Evolutionary conservation across 1,140 invertebrate species (phyloP), one percentile per base, ranked within the genome.

Genomic region (Acromyrmex heyeri): DNA sequence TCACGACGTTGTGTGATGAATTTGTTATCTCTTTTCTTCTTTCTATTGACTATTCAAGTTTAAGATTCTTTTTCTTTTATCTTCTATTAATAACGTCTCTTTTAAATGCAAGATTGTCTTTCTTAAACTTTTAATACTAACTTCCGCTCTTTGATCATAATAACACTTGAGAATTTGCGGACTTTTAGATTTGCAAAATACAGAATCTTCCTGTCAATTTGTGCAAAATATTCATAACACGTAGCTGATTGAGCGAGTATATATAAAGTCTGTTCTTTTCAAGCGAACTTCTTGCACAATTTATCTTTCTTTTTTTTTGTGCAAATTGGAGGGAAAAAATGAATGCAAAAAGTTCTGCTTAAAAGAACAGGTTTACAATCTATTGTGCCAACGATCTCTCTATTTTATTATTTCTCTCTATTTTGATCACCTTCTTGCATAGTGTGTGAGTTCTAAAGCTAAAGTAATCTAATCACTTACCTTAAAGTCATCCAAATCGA

Each of bases 401-500:
- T 30, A 30, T 30, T 30, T 30, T 30, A 30, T 30, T 30, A 30
- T 30, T 30, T 38, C 34, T 21, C 16, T 64, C 62, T 14, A n/a
- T 27, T 24, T 34, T 27, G 57, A 62, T 77, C 5, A 16, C 7
- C 6, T 30, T 57, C 16, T 57, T n/a, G 21, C 14, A 4, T 16
- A 50, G 0, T 16, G 8, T 3, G 14, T 3, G 14, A 50, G 4
- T 4, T 50, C 48, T 50, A 50, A 50, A 50, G 48, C 3, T 50
- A 50, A 50, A 50, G 48, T 16, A 50, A 50, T 50, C 14, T 50
- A 50, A 50, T 75, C 50, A 64, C 86, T 62, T 95, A 96, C 96
- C 94, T 96, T 96, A 77, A 97, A 96, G 91, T 97, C 97, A 86
- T 96, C 95, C 67, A 95, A 94, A 64, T 95, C 95, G 77, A 97